Conservation (phyloP, 2,888 invertebrate species). For the Lithophane semibrunnea region DNA sequence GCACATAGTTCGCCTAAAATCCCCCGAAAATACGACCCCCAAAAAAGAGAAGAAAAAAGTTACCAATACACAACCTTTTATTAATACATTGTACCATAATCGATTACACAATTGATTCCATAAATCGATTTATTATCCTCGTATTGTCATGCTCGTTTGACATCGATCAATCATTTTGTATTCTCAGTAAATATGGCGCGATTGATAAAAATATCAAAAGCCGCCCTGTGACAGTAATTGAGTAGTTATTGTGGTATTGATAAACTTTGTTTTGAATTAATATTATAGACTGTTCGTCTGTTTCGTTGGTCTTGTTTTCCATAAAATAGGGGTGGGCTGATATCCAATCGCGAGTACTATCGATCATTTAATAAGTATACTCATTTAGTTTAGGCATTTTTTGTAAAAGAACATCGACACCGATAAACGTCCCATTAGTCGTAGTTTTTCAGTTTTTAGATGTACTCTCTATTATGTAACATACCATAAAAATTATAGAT, state of each 20-base stretch:
- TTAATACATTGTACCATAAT: constrained; percentile 61
- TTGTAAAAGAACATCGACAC: too few species aligned
- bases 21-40: neutral
- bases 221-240: constrained; percentile 80
- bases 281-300: constrained; percentile 29
- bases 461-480: too few species aligned
- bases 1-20: neutral
- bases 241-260: constrained; percentile 72
- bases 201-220: constrained; percentile 75
- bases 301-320: constrained; percentile 8
- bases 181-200: constrained; percentile 66
- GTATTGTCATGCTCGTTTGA: constrained; percentile 66
- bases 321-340: constrained; percentile 28
- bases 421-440: too few species aligned
- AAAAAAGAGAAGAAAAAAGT: neutral
- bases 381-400: too few species aligned
- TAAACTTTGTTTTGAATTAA: constrained; percentile 45
- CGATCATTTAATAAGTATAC: neutral
- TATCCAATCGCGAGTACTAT: neutral
- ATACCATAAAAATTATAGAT: too few species aligned
- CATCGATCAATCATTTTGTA: constrained; percentile 74
- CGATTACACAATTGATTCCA: constrained; percentile 65
- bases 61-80: constrained; percentile 36
- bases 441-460: too few species aligned
- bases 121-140: constrained; percentile 69